phyloP scores from a whole-genome alignment of 2,113 vertebrate genomes.

The Pseudorectes ferrugineus region DNA sequence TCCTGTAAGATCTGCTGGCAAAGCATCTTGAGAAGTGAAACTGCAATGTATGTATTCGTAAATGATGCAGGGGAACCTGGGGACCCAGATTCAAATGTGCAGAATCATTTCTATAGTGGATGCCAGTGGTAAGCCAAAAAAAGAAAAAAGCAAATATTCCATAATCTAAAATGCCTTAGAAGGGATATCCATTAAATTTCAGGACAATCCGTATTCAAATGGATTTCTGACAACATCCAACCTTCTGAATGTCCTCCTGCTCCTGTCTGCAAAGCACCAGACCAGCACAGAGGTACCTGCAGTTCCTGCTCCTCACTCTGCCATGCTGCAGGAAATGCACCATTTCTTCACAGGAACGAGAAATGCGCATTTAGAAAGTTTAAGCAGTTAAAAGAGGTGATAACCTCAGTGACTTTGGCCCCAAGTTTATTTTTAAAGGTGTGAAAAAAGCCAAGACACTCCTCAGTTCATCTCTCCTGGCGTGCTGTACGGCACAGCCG shows the following conservation, averaged over 20 bases:
- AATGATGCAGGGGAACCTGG: not conserved
- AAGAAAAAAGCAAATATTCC: not conserved
- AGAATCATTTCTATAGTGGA: not conserved
- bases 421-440: not conserved
- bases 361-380: not conserved
- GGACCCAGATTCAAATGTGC: not conserved
- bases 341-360: not conserved
- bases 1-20: not conserved
- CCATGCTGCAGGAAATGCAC: fast-evolving
- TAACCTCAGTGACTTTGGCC: not conserved
- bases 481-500: fast-evolving
- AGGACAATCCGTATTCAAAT: not conserved
- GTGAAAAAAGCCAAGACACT: not conserved
- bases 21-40: not conserved
- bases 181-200: not conserved
- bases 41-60: not conserved
- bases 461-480: not conserved
- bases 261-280: not conserved
- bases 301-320: not conserved
- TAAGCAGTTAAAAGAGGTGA: not conserved
- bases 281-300: not conserved
- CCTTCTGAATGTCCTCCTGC: not conserved
- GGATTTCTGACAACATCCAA: not conserved
- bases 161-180: not conserved
- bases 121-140: not conserved